Conservation (phyloP, 2,797 vertebrate species). For the Squalus acanthias region DNA sequence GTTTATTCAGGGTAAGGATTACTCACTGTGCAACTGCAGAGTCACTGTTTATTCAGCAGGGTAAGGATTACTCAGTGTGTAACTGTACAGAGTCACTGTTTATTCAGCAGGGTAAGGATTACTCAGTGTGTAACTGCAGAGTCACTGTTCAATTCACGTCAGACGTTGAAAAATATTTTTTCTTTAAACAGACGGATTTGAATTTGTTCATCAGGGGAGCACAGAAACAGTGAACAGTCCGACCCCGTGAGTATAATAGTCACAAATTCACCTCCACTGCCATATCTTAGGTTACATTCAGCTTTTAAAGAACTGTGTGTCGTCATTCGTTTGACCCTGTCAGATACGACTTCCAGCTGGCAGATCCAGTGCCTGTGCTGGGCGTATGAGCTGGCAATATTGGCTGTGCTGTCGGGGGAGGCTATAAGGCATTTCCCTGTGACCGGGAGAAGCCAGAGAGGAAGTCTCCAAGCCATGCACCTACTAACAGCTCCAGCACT, state of each 20-base stretch:
- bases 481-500: background rate
- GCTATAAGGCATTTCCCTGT: background rate
- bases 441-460: background rate
- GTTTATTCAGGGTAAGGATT: too few species aligned
- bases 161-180: background rate
- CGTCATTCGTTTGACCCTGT: background rate
- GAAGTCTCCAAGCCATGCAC: background rate
- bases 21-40: background rate
- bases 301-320: background rate
- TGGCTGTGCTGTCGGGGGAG: background rate
- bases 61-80: background rate
- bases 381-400: background rate
- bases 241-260: background rate
- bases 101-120: background rate
- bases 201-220: background rate
- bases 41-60: background rate
- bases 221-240: background rate
- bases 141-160: background rate
- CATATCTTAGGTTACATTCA: background rate
- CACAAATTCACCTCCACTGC: background rate
- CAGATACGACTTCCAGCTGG: background rate
- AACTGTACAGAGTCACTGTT: slow-evolving; percentile 7
- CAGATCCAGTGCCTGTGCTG: too few species aligned
- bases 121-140: background rate
- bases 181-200: background rate